Base-by-base conservation (phyloP, 2,888 invertebrate species). In the Clostera curtula region DNA sequence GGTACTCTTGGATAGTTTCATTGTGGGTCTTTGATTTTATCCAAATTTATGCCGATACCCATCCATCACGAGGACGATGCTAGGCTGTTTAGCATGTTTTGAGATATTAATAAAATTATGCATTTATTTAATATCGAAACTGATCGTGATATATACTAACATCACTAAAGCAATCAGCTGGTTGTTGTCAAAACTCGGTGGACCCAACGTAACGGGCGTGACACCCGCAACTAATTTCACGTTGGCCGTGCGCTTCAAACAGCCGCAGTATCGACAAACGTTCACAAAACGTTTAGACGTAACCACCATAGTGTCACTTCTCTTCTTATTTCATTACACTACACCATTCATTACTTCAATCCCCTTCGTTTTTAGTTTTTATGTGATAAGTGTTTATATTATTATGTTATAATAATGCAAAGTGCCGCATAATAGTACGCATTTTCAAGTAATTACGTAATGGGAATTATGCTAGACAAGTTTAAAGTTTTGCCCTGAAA, bases 381-480 rank as follows among this genome's bases (percentile, higher is more conserved):
- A 73, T 75, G 82, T 82, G 82, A 65, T 75, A 74, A 76, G 80
- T 82, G 82, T 70, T 68, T 57, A 59, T 49, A 41, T 38, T 56
- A 67, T 66, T 65, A 69, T 67, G 67, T 67, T 72, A 56, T 48
- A 55, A 69, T 74, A 66, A 76, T 72, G 67, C 60, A 67, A 50
- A 76, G 82, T 82, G 82, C 70, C 66, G 72, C 69, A 72, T 65
- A 58, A 66, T 56, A 61, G 69, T 57, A 72, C 68, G 70, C 69
- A 70, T 67, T 73, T 61, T 77, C 51, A 72, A 73, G 70, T 67
- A 75, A 80, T 83, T 83, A 83, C 82, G 82, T 83, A 83, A 83
- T 83, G 83, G 82, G 77, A 83, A 82, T 82, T 82, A 82, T 83
- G 82, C 77, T 82, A 77, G 71, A 82, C 75, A 82, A 75, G 79